Conservation (phyloP, 2,113 vertebrate species). For the Nansenia antarctica region DNA sequence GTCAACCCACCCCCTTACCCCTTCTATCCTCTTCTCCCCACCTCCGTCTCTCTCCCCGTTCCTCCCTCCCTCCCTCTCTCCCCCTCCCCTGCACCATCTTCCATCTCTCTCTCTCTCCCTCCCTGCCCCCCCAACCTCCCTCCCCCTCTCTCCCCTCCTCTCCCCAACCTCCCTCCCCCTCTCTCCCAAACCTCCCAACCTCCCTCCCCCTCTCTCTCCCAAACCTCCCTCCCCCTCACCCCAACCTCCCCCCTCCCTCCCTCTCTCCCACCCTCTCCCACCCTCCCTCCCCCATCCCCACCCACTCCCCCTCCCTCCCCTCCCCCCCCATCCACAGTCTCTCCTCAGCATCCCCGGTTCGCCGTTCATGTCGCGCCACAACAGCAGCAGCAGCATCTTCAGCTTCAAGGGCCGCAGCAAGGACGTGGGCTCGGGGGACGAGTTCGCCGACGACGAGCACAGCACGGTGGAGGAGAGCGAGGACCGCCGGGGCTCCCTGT, state of each 20-base stretch:
- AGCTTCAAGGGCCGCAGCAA: slow-evolving; percentile 91
- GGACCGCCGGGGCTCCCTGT: slow-evolving; percentile 92
- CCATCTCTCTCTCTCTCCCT: too few species aligned
- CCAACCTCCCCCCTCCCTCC: neutral
- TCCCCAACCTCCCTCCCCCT: slow-evolving; percentile 59
- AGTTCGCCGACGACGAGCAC: slow-evolving; percentile 97
- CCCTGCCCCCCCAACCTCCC: neutral
- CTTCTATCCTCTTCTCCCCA: neutral
- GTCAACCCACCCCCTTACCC: too few species aligned
- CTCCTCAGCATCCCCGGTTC: slow-evolving; percentile 97
- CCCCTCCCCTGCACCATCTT: neutral
- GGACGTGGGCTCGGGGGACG: slow-evolving; percentile 92
- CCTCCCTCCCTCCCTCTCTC: neutral
- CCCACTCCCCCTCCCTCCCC: slow-evolving; percentile 1
- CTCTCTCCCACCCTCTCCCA: neutral
- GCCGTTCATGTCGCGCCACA: slow-evolving; percentile 95
- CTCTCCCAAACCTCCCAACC: slow-evolving; percentile 66
- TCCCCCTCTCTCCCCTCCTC: neutral
- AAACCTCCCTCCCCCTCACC: neutral
- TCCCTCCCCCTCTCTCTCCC: too few species aligned
- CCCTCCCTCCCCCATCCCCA: neutral
- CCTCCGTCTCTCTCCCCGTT: neutral
- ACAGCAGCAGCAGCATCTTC: slow-evolving; percentile 98
- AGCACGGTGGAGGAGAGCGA: slow-evolving; percentile 97
- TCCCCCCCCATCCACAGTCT: slow-evolving; percentile 75